Percentiles rank a stretch among this genome's conserved stretches.
Conservation (phyloP, 2,113 vertebrate species). For the Pomatostomus ruficeps region DNA sequence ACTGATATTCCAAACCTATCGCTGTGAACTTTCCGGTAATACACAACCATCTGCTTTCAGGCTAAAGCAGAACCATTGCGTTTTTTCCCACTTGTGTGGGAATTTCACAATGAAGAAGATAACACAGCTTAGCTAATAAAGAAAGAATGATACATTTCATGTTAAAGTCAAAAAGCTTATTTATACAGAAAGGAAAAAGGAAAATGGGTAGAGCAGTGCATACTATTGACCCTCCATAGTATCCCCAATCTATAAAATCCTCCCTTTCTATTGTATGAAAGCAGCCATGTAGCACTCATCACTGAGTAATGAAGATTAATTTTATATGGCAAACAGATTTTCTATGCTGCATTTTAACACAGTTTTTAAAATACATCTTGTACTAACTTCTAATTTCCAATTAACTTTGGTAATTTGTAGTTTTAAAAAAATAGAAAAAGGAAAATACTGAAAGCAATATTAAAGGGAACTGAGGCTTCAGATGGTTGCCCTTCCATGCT, state of each 20-base stretch:
- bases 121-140: background rate
- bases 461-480: background rate
- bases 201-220: background rate
- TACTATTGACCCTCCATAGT: background rate
- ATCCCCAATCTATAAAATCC: background rate
- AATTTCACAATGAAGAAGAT: background rate
- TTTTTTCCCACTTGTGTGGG: background rate
- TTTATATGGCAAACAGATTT: background rate
- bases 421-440: background rate
- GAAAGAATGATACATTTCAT: background rate
- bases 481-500: background rate
- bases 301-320: background rate
- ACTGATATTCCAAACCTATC: constrained; percentile 59
- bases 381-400: background rate
- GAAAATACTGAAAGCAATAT: background rate
- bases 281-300: background rate
- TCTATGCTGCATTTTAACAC: background rate
- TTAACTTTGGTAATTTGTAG: background rate
- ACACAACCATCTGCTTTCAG: constrained; percentile 64
- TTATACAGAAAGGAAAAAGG: background rate
- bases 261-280: background rate
- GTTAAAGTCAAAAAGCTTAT: background rate
- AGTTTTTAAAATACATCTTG: background rate
- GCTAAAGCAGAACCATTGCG: background rate
- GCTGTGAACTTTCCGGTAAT: constrained; percentile 64